Evolutionary conservation across 2,888 invertebrate genomes (phyloP), one percentile per base, ranked within the genome.

Genomic region (Stramonita haemastoma): DNA sequence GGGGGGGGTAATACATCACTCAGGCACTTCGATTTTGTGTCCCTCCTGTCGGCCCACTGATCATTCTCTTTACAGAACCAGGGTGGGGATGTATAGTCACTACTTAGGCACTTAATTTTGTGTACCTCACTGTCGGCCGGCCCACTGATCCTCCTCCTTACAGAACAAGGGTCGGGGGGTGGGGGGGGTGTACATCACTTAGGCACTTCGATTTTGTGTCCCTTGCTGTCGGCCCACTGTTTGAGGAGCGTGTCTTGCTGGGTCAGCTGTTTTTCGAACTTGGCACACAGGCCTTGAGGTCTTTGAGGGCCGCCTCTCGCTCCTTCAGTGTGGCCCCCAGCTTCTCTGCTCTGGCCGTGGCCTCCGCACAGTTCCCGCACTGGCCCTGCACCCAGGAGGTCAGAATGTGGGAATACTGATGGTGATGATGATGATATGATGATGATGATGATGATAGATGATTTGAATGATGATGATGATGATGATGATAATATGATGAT

Each of bases 241-340:
- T 94, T 94, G 22, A 94, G 91, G 34, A 94, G 90, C 36, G 19
- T 57, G 6, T 85, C 70, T 93, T 94, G 94, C 83, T 94, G 93
- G 86, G 92, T 92, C 26, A 95, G 91, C 90, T 95, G 94, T 88
- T 92, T 92, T 91, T 95, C 94, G 92, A 94, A 93, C 87, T 92
- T 93, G 85, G 92, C 91, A 90, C 92, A 92, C 86, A 94, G 90
- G 57, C 87, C 84, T 94, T 93, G 34, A 94, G 91, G 79, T 95
- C 94, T 90, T 93, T 93, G 36, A 94, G 92, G 2, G 93, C 92
- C 79, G 91, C 66, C 79, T 95, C 94, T 88, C 93, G 93, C 86
- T 94, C 94, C 86, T 94, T 94, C 22, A 94, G 89, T 13, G 91
- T 91, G 46, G 91, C n/a, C 4, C 92, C 91, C n/a, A 92, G 91